Conservation (phyloP, 2,888 invertebrate genomes). For the Drosophila infuscata region DNA sequence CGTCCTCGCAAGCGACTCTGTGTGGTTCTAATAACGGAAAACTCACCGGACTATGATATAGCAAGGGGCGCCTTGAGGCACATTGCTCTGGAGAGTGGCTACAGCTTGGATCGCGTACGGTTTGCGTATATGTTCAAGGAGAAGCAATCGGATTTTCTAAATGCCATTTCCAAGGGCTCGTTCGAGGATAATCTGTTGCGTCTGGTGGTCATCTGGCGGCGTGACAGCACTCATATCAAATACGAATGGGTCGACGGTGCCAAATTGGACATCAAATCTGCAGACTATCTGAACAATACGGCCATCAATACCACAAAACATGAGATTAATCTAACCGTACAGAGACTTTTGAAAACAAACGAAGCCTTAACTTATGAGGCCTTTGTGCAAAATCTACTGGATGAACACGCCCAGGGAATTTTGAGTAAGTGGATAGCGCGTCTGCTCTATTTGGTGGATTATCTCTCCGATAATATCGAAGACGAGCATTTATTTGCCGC, state of each 20-base stretch:
- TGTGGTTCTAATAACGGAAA: conserved; percentile 92
- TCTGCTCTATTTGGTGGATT: conserved; percentile 89
- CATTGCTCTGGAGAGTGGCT: conserved; percentile 89
- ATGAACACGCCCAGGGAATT: conserved; percentile 91
- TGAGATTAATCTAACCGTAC: conserved; percentile 90
- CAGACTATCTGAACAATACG: conserved; percentile 84
- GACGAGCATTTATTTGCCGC: conserved; percentile 92
- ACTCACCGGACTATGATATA: conserved; percentile 85
- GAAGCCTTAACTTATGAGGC: conserved; percentile 92
- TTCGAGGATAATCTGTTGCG: conserved; percentile 89
- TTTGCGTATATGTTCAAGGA: conserved; percentile 94
- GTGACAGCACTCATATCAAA: conserved; percentile 93
- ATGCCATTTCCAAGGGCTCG: conserved; percentile 86
- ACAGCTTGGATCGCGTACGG: conserved; percentile 89
- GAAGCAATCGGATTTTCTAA: conserved; percentile 92
- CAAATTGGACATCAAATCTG: conserved; percentile 79
- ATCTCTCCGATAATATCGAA: conserved; percentile 90
- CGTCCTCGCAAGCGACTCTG: conserved; percentile 90
- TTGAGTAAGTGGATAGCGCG: conserved; percentile 89
- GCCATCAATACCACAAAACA: conserved; percentile 90
- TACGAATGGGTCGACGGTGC: conserved; percentile 92
- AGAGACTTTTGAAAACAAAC: conserved; percentile 89
- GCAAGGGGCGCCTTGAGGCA: conserved; percentile 89
- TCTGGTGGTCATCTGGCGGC: conserved; percentile 95
- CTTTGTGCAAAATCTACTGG: conserved; percentile 91